Evolutionary conservation across 2,888 invertebrate species (phyloP), one percentile per base, ranked within the genome.

Genomic region (Azorinus chamasolen): DNA sequence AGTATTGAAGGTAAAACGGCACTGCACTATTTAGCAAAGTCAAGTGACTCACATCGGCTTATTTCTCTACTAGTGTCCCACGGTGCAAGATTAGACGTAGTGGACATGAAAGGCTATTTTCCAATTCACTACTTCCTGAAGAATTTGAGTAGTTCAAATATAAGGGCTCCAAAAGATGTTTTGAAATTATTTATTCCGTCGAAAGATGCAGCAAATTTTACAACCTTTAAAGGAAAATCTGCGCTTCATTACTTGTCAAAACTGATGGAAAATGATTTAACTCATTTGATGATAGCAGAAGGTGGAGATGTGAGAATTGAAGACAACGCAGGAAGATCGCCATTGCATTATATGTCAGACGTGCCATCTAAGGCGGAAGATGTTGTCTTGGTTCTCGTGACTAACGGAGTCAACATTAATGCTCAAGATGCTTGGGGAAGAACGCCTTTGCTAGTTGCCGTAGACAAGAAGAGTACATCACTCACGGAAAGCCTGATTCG

Each of bases 281-380:
- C 25, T 18, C 3, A 24, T 25, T n/a, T 16, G 1, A 20, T 58
- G 12, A 16, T 58, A 22, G 18, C 16, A 16, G 45, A 6, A n/a
- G n/a, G n/a, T n/a, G n/a, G n/a, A n/a, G n/a, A n/a, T n/a, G n/a
- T n/a, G n/a, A n/a, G n/a, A n/a, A n/a, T n/a, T n/a, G n/a, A n/a
- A n/a, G n/a, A n/a, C n/a, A n/a, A n/a, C n/a, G n/a, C n/a, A n/a
- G n/a, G 58, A 2, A 58, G 25, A 45, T 24, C 45, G 2, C 22
- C 27, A 12, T 45, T 58, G 27, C 45, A 58, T 58, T 58, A 58
- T 25, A 46, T 58, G 10, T n/a, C 43, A 8, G 58, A 58, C 25
- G 16, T 18, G 14, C n/a, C n/a, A n/a, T n/a, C n/a, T n/a, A n/a
- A n/a, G n/a, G n/a, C n/a, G n/a, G n/a, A n/a, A n/a, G n/a, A n/a